Evolutionary conservation across 2,113 vertebrate genomes (phyloP).

Genomic region (Coracopsis vasa): DNA sequence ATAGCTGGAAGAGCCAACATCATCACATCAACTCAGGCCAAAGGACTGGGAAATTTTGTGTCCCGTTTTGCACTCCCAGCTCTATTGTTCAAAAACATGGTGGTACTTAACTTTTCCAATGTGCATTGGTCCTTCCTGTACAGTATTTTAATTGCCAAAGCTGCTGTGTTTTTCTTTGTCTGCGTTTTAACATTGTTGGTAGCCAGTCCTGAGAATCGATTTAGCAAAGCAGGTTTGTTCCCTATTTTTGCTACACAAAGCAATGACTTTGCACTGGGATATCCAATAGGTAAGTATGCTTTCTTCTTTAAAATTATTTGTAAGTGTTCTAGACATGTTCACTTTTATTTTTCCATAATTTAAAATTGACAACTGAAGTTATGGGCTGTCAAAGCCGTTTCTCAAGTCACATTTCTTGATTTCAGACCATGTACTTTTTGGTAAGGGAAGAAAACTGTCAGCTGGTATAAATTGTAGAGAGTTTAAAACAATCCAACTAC

Average conservation of each 20-base stretch:
- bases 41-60: conserved; percentile 94
- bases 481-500: background rate
- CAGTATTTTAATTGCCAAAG: conserved; percentile 93
- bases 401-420: background rate
- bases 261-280: conserved; percentile 98
- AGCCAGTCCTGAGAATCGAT: conserved; percentile 84
- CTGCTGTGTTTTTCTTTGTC: conserved; percentile 87
- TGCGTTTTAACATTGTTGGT: conserved; percentile 89
- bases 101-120: conserved; percentile 90
- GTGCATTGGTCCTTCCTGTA: conserved; percentile 96
- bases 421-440: background rate
- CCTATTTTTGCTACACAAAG: conserved; percentile 98
- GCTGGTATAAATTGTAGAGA: background rate
- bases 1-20: conserved; percentile 89
- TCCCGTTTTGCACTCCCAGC: conserved; percentile 96
- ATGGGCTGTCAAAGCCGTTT: background rate
- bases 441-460: background rate
- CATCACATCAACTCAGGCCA: conserved; percentile 90
- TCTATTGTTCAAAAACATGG: conserved; percentile 97
- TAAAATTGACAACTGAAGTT: background rate
- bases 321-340: background rate
- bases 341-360: background rate
- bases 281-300: conserved; percentile 90
- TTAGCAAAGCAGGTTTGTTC: conserved; percentile 94
- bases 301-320: conserved; percentile 16